Evolutionary conservation across 2,113 vertebrate species (phyloP), one percentile per base, ranked within the genome.

Genomic region (Micromys minutus): DNA sequence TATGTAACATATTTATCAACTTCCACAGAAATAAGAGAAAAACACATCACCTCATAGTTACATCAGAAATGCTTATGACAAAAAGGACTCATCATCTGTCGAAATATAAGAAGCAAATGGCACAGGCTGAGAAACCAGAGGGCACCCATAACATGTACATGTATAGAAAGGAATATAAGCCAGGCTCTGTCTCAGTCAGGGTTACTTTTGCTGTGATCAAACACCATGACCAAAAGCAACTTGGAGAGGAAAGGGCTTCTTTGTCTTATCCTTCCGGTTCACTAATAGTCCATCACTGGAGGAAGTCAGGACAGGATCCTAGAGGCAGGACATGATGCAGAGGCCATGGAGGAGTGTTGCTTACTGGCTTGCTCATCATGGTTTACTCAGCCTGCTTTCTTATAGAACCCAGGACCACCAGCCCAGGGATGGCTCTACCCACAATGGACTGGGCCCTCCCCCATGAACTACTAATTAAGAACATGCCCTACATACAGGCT

Each of bases 11-110:
- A 39, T 77, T 57, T 31, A 67, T 67, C 31, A 71, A 88, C 36
- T 84, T 87, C 87, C 80, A 92, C 42, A 57, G 26, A 95, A 74
- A 12, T 63, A 57, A 52, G 47, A 86, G 12, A 76, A 69, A 90
- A 90, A 57, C 55, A 91, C 0, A 85, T 47, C 12, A 36, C 26
- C 61, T 96, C 45, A 34, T 1, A 79, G 57, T 26, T 59, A 8
- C 36, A 89, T 42, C 34, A 93, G 9, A 81, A 86, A 75, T 69
- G 88, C 17, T 24, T 65, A 80, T 57, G 55, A 76, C 10, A 45
- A 79, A 16, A 7, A 76, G 7, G 15, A 45, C 0, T 87, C 36
- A 77, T n/a, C 9, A 17, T 22, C 77, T 72, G 21, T 45, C 42
- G 83, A 80, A 90, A 57, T 55, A 34, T 1, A 87, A 71, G 61